phyloP scores from a whole-genome alignment of 2,113 vertebrate species.

The Ondatra zibethicus region DNA sequence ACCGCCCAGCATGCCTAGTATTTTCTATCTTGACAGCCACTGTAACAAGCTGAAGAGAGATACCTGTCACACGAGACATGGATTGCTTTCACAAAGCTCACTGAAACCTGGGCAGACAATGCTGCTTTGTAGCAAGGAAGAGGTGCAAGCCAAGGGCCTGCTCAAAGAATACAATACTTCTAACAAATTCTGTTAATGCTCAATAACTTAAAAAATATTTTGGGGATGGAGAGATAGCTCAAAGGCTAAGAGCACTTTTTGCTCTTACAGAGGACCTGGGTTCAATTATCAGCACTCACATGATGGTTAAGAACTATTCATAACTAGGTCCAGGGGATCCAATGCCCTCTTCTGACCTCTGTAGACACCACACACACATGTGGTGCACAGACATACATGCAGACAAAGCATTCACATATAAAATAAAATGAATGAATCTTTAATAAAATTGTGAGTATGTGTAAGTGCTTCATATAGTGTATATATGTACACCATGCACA shows the following conservation, averaged over 20 bases:
- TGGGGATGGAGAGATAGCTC: not conserved
- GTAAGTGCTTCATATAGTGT: not conserved
- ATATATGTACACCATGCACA: not conserved
- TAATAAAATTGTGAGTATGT: not conserved
- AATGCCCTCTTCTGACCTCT: not conserved
- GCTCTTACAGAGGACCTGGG: not conserved
- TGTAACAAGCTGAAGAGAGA: slow-evolving; percentile 32
- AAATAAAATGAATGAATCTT: not conserved
- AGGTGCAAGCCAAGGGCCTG: slow-evolving; percentile 19
- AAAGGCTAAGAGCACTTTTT: not conserved
- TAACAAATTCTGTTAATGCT: slow-evolving; percentile 55
- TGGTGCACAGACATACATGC: not conserved
- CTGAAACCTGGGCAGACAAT: not conserved
- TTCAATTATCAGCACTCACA: not conserved
- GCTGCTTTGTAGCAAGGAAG: not conserved
- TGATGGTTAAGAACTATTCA: not conserved
- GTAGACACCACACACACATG: not conserved
- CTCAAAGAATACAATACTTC: slow-evolving; percentile 49
- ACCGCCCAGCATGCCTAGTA: slow-evolving; percentile 26
- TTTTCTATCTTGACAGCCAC: slow-evolving; percentile 32
- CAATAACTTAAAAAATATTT: slow-evolving; percentile 11
- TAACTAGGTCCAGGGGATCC: not conserved
- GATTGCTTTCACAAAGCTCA: slow-evolving; percentile 19
- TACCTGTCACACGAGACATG: not conserved
- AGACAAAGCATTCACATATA: not conserved